Base-by-base conservation (phyloP, 2,113 vertebrate species). In the Notechis scutatus region DNA sequence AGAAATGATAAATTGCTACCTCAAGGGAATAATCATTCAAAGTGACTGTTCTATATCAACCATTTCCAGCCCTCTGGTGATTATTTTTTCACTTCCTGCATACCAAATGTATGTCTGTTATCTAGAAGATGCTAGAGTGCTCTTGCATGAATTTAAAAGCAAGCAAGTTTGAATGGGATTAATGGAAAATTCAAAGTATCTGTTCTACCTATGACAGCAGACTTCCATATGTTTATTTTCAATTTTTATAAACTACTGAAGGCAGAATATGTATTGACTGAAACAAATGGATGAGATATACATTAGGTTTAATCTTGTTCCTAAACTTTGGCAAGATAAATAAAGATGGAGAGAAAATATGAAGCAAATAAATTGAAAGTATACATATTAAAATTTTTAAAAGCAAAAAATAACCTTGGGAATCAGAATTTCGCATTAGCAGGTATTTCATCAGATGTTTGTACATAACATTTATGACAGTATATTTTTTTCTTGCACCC, bases 1-100 rank as follows among this genome's bases (percentile, higher is more conserved):
- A 97, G 97, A 97, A 97, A 98, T 98, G 98, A 98, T 97, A 98
- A 98, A 98, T 98, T 97, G 97, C 97, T 93, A 97, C 97, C 98
- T 98, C 97, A 85, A 97, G 97, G 97, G 98, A 97, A 96, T 93
- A 98, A 98, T 98, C 98, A 96, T 96, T 98, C 98, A 98, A 97
- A 98, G 97, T 98, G 98, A 98, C 97, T 98, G 97, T 96, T 98
- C 94, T 92, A 26, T 97, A 98, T 98, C 97, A 98, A 97, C 97
- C 97, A 98, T 97, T 97, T 98, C 98, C 97, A 98, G 96, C 96
- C 97, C 97, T 98, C 97, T 97, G 96, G 97, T 96, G 97, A 98
- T 97, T 98, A 97, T 95, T 95, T 97, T 97, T 97, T 97, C 90
- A 91, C 91, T 95, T 95, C 93, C 93, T 95, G 91, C 92, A 96